phyloP scores from a whole-genome alignment of 1,140 invertebrate species.

The Globodera ellingtonae region DNA sequence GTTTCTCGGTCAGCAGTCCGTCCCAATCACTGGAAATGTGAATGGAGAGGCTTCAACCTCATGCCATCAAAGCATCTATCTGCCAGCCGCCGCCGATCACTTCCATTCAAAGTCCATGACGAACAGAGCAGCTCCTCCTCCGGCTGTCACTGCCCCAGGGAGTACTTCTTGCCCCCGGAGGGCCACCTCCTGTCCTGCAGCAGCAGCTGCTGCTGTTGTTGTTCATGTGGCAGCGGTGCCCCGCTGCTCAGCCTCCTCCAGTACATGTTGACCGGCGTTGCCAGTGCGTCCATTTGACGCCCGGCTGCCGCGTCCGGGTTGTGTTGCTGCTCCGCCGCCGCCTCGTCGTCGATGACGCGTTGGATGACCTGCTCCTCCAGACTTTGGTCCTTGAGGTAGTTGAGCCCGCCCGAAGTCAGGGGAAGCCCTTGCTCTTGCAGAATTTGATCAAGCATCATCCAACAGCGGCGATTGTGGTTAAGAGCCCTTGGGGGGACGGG shows the following conservation, averaged over 20 bases:
- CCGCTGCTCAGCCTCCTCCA: background rate
- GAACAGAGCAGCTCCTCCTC: too few species aligned
- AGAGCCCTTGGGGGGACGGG: conserved; percentile 22
- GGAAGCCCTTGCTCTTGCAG: conserved; percentile 48
- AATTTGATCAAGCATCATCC: conserved; percentile 46
- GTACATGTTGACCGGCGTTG: background rate
- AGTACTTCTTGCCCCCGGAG: background rate
- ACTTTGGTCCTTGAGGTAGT: conserved; percentile 44
- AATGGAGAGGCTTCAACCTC: too few species aligned
- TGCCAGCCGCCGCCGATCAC: too few species aligned
- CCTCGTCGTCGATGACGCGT: background rate
- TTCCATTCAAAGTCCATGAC: background rate
- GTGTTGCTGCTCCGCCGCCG: background rate
- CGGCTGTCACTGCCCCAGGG: background rate
- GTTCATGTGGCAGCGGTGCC: background rate
- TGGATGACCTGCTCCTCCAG: conserved; percentile 31
- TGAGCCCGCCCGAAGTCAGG: conserved; percentile 40
- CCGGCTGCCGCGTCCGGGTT: background rate
- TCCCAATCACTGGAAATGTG: too few species aligned
- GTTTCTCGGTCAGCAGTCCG: too few species aligned
- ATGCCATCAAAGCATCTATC: too few species aligned
- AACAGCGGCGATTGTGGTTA: conserved; percentile 42
- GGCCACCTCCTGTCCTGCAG: background rate
- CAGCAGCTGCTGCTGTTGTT: too few species aligned
- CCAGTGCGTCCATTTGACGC: background rate